These are phyloP conservation scores for Camelus bactrianus DNA, from an alignment of 2,113 vertebrate species.

Conservation along the genomic window DNA sequence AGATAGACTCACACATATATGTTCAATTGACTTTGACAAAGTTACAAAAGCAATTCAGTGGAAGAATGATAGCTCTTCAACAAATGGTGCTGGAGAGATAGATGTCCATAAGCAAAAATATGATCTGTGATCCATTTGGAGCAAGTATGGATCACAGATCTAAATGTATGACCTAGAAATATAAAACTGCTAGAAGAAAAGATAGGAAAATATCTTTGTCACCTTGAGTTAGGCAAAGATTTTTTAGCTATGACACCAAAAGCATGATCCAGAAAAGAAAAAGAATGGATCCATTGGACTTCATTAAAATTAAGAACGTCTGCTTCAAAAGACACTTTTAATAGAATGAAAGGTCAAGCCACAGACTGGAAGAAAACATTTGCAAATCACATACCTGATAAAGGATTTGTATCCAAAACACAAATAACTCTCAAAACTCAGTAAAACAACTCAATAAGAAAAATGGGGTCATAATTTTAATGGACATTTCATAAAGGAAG, in stretches of 20 bases:
- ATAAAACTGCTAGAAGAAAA: slow-evolving; percentile 21
- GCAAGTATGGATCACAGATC: background rate
- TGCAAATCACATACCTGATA: background rate
- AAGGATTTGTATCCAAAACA: background rate
- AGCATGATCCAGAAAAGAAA: background rate
- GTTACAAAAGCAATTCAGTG: background rate
- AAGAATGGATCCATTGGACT: background rate
- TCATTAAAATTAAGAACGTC: background rate
- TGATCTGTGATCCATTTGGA: background rate
- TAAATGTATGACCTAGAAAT: background rate
- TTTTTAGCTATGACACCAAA: background rate
- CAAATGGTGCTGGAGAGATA: background rate
- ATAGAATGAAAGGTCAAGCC: slow-evolving; percentile 19
- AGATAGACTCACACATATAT: background rate
- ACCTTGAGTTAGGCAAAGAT: slow-evolving; percentile 17
- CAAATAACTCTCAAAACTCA: slow-evolving; percentile 14
- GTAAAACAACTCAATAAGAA: slow-evolving; percentile 30
- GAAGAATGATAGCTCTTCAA: background rate
- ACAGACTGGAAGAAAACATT: background rate
- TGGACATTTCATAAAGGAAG: background rate
- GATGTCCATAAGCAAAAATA: background rate
- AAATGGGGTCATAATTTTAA: background rate
- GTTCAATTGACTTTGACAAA: background rate
- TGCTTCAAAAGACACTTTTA: background rate
- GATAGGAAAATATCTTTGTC: background rate